Base-by-base conservation (phyloP, 1,140 invertebrate species). In the Aphaenogaster ashmeadi region DNA sequence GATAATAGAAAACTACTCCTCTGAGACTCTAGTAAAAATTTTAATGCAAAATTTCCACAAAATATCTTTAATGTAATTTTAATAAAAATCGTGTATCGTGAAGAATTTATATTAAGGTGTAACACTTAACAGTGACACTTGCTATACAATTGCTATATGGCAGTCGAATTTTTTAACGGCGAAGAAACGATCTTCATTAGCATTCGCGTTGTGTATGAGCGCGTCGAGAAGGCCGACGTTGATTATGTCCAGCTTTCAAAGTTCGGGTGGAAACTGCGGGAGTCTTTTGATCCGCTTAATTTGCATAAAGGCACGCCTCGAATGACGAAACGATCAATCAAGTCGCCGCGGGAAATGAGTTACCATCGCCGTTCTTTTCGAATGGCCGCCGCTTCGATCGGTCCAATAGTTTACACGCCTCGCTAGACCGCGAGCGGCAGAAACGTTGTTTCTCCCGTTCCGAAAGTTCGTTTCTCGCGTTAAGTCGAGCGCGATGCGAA, bases 301-400 rank as follows among this genome's bases (percentile, higher is more conserved):
- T 92, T 93, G 85, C 92, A 92, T 92, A 87, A 92, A 90, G 86
- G 52, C 80, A 86, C 88, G 84, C 78, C 62, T 62, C 60, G 60
- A 62, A 58, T 88, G 83, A 69, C 58, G 58, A 88, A 88, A 75
- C 89, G 90, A 93, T 92, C 89, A 92, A 91, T 92, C 92, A 92
- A 91, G 90, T 90, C n/a, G 54, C 50, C 52, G 47, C 56, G 75
- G 41, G 71, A 86, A 87, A 87, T 75, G 71, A 78, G 78, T 47
- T 69, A 75, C 47, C 21, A 81, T 78, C 88, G 64, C 21, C 41
- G 58, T 64, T 69, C 67, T 33, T 64, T 56, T 84, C 47, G 27
- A 47, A 27, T 5, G 41, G 11, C 50, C 60, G 13, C 56, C 21
- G 69, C 8, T 69, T 56, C 47, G 88, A 89, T 89, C 66, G 74